These are phyloP conservation scores for Heliocidaris tuberculata DNA, from an alignment of 35 echinoderm and acorn worm genomes.

Conservation along the genomic window DNA sequence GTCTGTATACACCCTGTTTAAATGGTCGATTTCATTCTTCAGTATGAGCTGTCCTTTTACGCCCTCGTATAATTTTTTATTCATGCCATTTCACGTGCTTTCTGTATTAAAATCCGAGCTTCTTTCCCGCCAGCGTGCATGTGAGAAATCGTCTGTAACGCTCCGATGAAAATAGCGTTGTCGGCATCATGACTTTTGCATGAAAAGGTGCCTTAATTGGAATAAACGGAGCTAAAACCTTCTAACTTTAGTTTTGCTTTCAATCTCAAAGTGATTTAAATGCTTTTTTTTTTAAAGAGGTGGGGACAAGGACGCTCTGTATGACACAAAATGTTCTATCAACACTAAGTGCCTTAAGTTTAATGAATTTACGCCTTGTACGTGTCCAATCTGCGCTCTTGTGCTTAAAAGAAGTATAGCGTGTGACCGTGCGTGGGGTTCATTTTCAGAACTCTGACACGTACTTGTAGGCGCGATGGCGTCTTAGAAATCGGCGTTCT, in stretches of 20 bases:
- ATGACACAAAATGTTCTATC: background rate
- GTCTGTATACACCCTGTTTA: background rate
- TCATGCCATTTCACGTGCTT: no score
- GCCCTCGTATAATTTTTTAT: background rate
- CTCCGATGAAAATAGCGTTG: background rate
- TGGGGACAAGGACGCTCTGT: background rate
- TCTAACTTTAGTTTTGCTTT: background rate
- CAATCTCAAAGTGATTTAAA: background rate
- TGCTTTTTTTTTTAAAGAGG: background rate
- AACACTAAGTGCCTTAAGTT: background rate
- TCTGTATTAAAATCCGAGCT: no score
- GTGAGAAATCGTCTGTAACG: background rate
- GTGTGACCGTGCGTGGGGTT: background rate
- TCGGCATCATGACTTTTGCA: background rate
- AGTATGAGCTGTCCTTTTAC: background rate
- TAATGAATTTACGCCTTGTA: background rate
- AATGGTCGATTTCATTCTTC: background rate
- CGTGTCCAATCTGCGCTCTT: background rate
- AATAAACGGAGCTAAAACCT: background rate
- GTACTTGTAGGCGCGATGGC: background rate
- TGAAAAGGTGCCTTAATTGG: background rate
- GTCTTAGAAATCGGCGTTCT: background rate
- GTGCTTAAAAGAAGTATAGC: no score
- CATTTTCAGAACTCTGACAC: background rate
- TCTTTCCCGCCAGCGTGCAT: no score